These are phyloP conservation scores for Hesperia comma DNA, from an alignment of 2,888 invertebrate species.

Conservation along the genomic window DNA sequence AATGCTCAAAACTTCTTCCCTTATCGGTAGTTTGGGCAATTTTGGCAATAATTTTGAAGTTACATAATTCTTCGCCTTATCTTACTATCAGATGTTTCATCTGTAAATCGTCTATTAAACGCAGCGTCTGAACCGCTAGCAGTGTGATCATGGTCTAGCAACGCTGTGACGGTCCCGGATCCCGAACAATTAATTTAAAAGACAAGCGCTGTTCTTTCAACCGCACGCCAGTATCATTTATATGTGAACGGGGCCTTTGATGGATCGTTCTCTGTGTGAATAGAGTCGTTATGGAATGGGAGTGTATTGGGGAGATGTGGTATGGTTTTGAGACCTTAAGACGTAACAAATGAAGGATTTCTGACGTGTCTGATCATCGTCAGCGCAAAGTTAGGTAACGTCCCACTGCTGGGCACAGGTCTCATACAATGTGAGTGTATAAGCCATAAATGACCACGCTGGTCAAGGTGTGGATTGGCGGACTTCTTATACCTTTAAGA, in stretches of 20 bases:
- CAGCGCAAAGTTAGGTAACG: too few species aligned
- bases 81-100: too few species aligned
- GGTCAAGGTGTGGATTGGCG: too few species aligned
- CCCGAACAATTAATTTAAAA: constrained; percentile 70
- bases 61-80: too few species aligned
- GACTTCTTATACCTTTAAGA: too few species aligned
- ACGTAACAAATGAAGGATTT: background rate
- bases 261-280: constrained; percentile 27
- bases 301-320: background rate
- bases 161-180: constrained; percentile 8
- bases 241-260: constrained; percentile 51
- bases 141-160: background rate
- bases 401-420: too few species aligned
- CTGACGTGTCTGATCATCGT: too few species aligned
- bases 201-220: constrained; percentile 73
- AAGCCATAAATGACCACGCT: too few species aligned
- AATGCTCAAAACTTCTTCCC: too few species aligned
- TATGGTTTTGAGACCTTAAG: background rate
- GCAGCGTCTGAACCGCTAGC: background rate
- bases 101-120: background rate
- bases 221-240: constrained; percentile 67
- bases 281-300: constrained; percentile 15
- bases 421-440: too few species aligned
- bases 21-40: too few species aligned
- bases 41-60: too few species aligned